Conservation (phyloP, 2,888 invertebrate species). For the Monochamus alternatus region DNA sequence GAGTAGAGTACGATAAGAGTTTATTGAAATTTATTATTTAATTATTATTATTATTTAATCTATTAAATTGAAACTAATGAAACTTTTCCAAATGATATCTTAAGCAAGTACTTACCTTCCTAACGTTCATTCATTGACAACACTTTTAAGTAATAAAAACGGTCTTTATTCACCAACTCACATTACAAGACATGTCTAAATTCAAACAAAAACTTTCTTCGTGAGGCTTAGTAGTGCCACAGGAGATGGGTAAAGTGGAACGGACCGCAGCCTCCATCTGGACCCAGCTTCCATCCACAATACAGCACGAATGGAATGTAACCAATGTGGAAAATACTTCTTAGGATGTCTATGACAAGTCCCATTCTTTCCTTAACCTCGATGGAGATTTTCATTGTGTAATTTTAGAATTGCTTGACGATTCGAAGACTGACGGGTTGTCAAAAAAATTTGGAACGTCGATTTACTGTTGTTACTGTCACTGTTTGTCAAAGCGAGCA, state of each 20-base stretch:
- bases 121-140: background rate
- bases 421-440: background rate
- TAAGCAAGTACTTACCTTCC: background rate
- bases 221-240: constrained; percentile 59
- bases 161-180: background rate
- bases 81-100: too few species aligned
- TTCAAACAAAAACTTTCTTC: background rate
- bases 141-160: background rate
- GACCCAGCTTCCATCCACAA: constrained; percentile 61
- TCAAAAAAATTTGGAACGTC: constrained; percentile 7
- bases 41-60: too few species aligned
- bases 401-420: background rate
- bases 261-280: constrained; percentile 58
- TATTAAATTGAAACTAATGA: too few species aligned
- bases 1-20: too few species aligned
- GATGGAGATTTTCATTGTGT: constrained; percentile 48
- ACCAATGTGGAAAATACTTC: constrained; percentile 57
- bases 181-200: background rate
- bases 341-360: constrained; percentile 52
- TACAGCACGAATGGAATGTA: constrained; percentile 62
- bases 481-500: background rate
- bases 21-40: too few species aligned
- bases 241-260: constrained; percentile 60
- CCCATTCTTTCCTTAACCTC: constrained; percentile 56
- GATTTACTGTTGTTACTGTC: background rate